These are phyloP conservation scores for Myathropa florea DNA, from an alignment of 2,888 invertebrate genomes.

Conservation along the genomic window DNA sequence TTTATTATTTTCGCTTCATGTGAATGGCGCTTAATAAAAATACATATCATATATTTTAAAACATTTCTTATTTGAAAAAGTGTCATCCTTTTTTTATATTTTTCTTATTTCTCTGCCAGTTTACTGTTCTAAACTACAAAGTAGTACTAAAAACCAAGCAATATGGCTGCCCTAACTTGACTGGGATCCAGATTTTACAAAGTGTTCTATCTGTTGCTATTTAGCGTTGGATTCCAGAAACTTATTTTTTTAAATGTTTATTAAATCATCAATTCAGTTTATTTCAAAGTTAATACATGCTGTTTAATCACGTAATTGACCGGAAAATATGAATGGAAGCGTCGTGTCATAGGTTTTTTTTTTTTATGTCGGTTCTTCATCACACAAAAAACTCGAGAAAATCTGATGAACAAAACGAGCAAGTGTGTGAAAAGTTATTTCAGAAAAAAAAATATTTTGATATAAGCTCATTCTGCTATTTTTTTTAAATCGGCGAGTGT, in stretches of 20 bases:
- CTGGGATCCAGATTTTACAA: constrained; percentile 43
- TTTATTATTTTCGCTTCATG: too few relatives aligned
- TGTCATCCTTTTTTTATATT: background rate
- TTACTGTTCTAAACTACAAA: constrained; percentile 42
- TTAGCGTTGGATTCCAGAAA: constrained; percentile 27
- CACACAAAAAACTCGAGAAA: constrained; percentile 33
- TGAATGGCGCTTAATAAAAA: too few relatives aligned
- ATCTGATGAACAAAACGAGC: constrained; percentile 34
- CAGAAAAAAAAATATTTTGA: background rate
- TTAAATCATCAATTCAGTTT: constrained; percentile 13
- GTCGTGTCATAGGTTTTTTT: constrained; percentile 62
- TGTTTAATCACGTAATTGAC: background rate
- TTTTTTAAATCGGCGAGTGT: background rate
- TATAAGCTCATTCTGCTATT: background rate
- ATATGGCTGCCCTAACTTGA: constrained; percentile 61
- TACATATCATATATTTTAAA: background rate
- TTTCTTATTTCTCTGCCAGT: background rate
- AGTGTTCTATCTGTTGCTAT: constrained; percentile 65
- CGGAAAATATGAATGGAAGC: constrained; percentile 56
- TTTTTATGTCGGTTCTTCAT: constrained; percentile 50
- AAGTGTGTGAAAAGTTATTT: constrained; percentile 44
- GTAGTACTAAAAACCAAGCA: constrained; percentile 64
- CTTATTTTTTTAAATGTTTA: constrained; percentile 16
- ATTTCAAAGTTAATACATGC: background rate
- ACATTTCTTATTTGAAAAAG: background rate